Base-by-base conservation (phyloP, 2,797 vertebrate species). In the Chrysocyon brachyurus region DNA sequence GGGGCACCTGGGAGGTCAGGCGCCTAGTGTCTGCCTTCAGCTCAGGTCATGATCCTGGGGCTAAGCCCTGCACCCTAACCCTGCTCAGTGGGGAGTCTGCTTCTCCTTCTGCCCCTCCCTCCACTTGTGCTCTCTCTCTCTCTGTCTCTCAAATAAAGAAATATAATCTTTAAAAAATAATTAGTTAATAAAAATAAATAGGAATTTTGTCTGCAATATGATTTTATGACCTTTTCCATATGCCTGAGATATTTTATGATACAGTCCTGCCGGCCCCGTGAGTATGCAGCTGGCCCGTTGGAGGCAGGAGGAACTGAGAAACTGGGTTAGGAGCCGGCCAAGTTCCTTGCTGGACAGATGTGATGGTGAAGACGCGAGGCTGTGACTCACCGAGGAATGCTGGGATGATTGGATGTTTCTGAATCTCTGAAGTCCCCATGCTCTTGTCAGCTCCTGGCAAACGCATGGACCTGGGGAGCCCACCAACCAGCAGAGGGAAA, bases 181-280 rank as follows among this genome's bases (percentile, higher is more conserved):
- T 46, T 8, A 46, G 40, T 8, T 46, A 46, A 46, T 46, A 46
- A 46, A 46, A 46, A 46, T 46, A 46, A 40, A 46, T 46, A 46
- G n/a, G n/a, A 68, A 17, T 6, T 40, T 36, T n/a, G 64, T 70
- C 4, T 0, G 0, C 22, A 75, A 8, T 9, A 16, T 11, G 40
- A 56, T 52, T 59, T 84, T 22, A 86, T 91, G 46, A 66, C 40
- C 22, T 28, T 70, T 57, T 59, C 72, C 15, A 6, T 40, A 5
- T 11, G 28, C n/a, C 14, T 21, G 79, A 92, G 77, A 16, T 59
- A 17, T 31, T 49, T 61, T 36, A 2, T 24, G 68, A 12, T 31
- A 17, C 12, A 16, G 21, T 19, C 75, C 14, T 0, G 0, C 52
- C 22, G 59, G 33, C 59, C 82, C 24, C 6, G 52, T 3, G 24